Evolutionary conservation across 2,797 vertebrate species (phyloP), one percentile per base, ranked within the genome.

Genomic region (Gymnoscopelus microlampas): DNA sequence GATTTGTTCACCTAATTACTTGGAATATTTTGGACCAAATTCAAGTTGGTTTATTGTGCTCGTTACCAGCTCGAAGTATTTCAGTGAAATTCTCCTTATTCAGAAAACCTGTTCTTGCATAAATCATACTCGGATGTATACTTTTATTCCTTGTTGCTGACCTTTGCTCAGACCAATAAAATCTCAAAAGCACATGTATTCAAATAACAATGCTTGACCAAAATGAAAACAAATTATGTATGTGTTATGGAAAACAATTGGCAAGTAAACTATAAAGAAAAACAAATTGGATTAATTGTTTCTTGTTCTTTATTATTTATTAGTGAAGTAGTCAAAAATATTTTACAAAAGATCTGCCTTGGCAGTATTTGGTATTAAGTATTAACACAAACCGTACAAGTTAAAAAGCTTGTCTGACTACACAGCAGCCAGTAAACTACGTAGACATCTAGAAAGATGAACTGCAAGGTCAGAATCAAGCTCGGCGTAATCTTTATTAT

Each of bases 391-490:
- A 65, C 19, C 70, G 4, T 3, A 32, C 61, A 66, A 61, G 74
- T 13, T 6, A 60, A 67, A 64, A 19, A 60, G 3, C 60, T 60
- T 63, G 71, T 75, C 29, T 15, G 85, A 87, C 86, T 90, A 90
- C 85, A 90, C 70, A 89, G 90, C 89, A 93, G 89, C 84, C 85
- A 89, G 75, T 73, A 71, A 85, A 76, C 68, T 57, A 59, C 73
- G 44, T 44, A 66, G 51, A 55, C 23, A 19, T 51, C 39, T 14
- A 65, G 58, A 81, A 49, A 44, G 63, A 74, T 81, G 67, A 49
- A 76, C 56, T 63, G 3, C 19, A 54, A 44, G 8, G 39, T 44
- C 35, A 61, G 11, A 39, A 47, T 60, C n/a, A 44, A 44, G 39
- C 7, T 44, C 39, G 7, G 39, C 11, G 39, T 19, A 19, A 57